A percentile compares a stretch with the other conserved stretches of the same genome.
These are phyloP conservation scores for Leptothorax acervorum DNA, from an alignment of 2,888 invertebrate species.

Conservation along the genomic window DNA sequence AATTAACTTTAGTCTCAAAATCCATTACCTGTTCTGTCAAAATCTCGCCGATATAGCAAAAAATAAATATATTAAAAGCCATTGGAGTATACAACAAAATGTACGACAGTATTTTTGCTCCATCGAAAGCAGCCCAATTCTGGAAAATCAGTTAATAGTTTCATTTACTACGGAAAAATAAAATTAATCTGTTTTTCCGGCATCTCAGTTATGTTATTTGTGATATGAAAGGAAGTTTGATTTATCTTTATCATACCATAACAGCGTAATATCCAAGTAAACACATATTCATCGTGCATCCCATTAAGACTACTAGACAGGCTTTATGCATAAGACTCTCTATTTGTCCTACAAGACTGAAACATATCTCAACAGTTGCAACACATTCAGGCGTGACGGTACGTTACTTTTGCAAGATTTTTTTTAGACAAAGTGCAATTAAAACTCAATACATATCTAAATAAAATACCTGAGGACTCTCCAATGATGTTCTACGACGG, in stretches of 20 bases:
- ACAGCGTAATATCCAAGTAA: too few species aligned
- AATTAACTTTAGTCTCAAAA: too few species aligned
- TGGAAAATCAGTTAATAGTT: too few species aligned
- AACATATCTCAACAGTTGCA: not conserved
- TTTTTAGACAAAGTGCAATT: constrained; percentile 63
- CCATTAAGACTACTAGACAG: not conserved
- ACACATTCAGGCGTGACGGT: too few species aligned
- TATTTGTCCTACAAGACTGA: constrained; percentile 20
- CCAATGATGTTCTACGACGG: constrained; percentile 69
- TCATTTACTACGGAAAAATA: not conserved
- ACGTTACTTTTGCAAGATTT: too few species aligned
- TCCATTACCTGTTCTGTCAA: too few species aligned
- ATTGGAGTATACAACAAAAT: too few species aligned
- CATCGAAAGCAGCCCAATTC: too few species aligned
- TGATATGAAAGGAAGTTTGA: not conserved
- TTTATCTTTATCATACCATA: too few species aligned
- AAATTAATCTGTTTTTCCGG: not conserved
- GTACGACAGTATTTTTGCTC: too few species aligned
- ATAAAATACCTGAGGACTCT: constrained; percentile 62
- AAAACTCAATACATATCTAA: constrained; percentile 55
- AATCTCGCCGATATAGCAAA: too few species aligned
- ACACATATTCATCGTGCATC: constrained; percentile 22
- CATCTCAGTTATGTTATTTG: not conserved
- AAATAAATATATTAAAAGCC: too few species aligned
- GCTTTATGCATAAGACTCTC: constrained; percentile 33